Percentiles rank a stretch among this genome's conserved stretches.
Conservation (phyloP, 1,140 invertebrate genomes). For the Lordiphosa mommai region DNA sequence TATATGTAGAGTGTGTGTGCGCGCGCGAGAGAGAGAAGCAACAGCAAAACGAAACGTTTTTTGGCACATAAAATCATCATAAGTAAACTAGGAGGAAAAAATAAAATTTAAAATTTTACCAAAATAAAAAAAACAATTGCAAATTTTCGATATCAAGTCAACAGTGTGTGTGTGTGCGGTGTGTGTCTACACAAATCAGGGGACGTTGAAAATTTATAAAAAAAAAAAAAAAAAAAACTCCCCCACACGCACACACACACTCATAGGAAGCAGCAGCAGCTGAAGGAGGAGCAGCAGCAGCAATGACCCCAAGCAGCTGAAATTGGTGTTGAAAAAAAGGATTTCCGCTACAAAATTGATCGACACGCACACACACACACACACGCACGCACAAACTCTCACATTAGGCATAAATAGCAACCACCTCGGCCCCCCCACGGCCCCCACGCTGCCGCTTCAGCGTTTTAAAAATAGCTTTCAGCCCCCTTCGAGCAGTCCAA, state of each 20-base stretch:
- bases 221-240: neutral
- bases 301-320: constrained; percentile 27
- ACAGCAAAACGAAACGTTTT: constrained; percentile 19
- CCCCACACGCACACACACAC: neutral
- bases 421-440: constrained; percentile 8
- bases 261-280: constrained; percentile 5
- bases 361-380: constrained; percentile 20
- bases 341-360: neutral
- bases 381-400: constrained; percentile 9
- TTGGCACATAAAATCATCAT: constrained; percentile 2
- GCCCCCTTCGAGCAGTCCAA: neutral
- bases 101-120: neutral
- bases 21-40: constrained; percentile 21
- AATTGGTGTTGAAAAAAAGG: neutral
- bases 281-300: constrained; percentile 1
- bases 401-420: constrained; percentile 8
- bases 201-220: neutral
- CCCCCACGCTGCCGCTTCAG: constrained; percentile 7
- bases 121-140: neutral
- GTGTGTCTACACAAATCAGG: constrained; percentile 19
- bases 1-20: constrained; percentile 4
- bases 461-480: constrained; percentile 30
- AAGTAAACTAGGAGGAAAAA: constrained; percentile 10
- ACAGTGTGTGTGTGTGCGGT: constrained; percentile 13
- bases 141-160: neutral